These are phyloP conservation scores for Bombus confusus DNA, from an alignment of 1,140 invertebrate genomes.

Conservation along the genomic window DNA sequence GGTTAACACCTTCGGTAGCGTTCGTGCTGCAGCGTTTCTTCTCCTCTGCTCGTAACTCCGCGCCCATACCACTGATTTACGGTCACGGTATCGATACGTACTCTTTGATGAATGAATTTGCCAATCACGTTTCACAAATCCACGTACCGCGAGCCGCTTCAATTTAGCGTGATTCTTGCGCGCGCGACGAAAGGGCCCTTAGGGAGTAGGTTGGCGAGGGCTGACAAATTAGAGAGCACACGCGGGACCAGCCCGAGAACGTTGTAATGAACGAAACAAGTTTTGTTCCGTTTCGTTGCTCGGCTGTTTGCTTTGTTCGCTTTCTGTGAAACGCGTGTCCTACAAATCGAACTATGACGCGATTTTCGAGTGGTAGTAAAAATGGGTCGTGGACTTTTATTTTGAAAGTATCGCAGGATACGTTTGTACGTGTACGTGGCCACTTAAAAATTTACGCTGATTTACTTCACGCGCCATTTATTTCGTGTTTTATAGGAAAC, in stretches of 20 bases:
- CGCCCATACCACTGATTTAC: neutral
- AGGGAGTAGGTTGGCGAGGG: neutral
- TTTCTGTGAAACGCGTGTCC: neutral
- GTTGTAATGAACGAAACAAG: conserved; percentile 49
- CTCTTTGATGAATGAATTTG: conserved; percentile 39
- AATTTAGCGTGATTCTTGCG: conserved; percentile 3
- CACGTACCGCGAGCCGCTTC: conserved; percentile 23
- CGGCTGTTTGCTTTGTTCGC: conserved; percentile 35
- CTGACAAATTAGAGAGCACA: conserved; percentile 46
- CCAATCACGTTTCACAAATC: conserved; percentile 49
- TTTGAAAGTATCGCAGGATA: neutral
- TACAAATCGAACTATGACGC: neutral
- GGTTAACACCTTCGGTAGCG: conserved; percentile 46
- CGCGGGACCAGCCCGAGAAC: conserved; percentile 10
- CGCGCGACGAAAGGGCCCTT: neutral
- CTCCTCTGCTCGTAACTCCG: neutral
- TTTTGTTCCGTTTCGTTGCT: conserved; percentile 41
- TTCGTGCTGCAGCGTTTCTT: conserved; percentile 26
- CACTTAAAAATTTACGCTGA: no score
- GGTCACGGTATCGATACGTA: conserved; percentile 10
- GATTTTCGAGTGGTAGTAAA: neutral
- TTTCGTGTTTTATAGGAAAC: no score
- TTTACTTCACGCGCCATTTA: no score
- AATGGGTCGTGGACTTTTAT: neutral
- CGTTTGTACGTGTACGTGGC: no score